phyloP scores from a whole-genome alignment of 1,140 invertebrate species.

The Zaprionus lachaisei region DNA sequence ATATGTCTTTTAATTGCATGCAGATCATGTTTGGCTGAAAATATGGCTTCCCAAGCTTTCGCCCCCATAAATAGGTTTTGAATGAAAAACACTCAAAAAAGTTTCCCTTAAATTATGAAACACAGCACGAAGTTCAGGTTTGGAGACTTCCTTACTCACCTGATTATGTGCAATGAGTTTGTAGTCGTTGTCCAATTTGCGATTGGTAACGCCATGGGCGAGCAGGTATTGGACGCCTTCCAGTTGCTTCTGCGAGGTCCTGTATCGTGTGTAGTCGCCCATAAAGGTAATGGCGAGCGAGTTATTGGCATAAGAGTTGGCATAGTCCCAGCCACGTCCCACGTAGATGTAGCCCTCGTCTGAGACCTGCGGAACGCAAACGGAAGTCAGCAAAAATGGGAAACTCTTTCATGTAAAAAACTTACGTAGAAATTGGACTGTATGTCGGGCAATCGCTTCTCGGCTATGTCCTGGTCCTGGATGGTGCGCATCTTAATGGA shows the following conservation, averaged over 20 bases:
- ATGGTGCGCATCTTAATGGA: constrained; percentile 80
- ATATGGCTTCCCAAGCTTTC: no score
- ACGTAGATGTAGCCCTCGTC: constrained; percentile 87
- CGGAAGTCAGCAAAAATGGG: constrained; percentile 6
- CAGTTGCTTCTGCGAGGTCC: constrained; percentile 75
- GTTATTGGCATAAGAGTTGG: constrained; percentile 85
- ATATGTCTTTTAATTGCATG: background rate
- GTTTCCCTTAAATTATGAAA: background rate
- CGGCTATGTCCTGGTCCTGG: constrained; percentile 78
- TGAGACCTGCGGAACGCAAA: constrained; percentile 84
- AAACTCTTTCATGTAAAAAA: constrained; percentile 29
- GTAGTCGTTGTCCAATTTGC: constrained; percentile 78
- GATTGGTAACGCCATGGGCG: constrained; percentile 68
- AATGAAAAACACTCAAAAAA: background rate
- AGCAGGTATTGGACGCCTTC: constrained; percentile 78
- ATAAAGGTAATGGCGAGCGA: constrained; percentile 85
- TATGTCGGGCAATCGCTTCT: constrained; percentile 83
- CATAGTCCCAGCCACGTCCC: constrained; percentile 87
- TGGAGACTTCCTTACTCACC: constrained; percentile 49
- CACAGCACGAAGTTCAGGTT: no score
- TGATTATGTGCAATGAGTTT: constrained; percentile 85
- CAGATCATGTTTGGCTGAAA: no score
- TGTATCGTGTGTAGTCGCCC: constrained; percentile 84
- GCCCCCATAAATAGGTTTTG: background rate
- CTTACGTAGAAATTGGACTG: constrained; percentile 82